Evolutionary conservation across 2,113 vertebrate genomes (phyloP).

Genomic region (Rafetus swinhoei): DNA sequence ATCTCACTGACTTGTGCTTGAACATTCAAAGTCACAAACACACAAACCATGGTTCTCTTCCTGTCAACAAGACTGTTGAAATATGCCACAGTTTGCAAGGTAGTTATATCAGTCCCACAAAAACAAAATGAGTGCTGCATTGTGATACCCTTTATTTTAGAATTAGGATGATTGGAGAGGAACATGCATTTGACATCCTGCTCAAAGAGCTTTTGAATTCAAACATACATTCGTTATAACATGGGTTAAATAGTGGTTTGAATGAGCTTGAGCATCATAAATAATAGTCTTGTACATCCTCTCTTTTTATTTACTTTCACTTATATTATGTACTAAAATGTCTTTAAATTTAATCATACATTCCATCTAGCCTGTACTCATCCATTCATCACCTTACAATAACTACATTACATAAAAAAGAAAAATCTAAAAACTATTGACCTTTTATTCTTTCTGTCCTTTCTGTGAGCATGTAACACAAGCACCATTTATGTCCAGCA

Average conservation of each 20-base stretch:
- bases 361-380: neutral
- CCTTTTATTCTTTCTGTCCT: neutral
- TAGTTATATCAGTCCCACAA: constrained; percentile 40
- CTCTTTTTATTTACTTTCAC: constrained; percentile 16
- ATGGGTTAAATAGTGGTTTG: constrained; percentile 56
- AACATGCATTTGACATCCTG: constrained; percentile 25
- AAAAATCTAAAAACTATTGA: neutral
- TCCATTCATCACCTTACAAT: neutral
- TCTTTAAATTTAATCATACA: constrained; percentile 31
- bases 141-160: constrained; percentile 25
- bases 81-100: neutral
- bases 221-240: constrained; percentile 44
- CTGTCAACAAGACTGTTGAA: constrained; percentile 25
- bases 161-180: constrained; percentile 44
- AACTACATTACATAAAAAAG: neutral
- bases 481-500: neutral
- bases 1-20: constrained; percentile 19
- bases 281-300: constrained; percentile 38
- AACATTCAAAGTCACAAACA: constrained; percentile 19
- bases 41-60: neutral
- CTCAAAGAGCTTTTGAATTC: constrained; percentile 13
- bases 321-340: constrained; percentile 24
- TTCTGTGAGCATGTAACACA: neutral
- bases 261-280: constrained; percentile 30
- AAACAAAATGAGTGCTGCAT: constrained; percentile 41